A percentile compares a stretch with the other conserved stretches of the same genome.
Conservation (phyloP, 2,113 vertebrate genomes). For the Anguilla japonica region DNA sequence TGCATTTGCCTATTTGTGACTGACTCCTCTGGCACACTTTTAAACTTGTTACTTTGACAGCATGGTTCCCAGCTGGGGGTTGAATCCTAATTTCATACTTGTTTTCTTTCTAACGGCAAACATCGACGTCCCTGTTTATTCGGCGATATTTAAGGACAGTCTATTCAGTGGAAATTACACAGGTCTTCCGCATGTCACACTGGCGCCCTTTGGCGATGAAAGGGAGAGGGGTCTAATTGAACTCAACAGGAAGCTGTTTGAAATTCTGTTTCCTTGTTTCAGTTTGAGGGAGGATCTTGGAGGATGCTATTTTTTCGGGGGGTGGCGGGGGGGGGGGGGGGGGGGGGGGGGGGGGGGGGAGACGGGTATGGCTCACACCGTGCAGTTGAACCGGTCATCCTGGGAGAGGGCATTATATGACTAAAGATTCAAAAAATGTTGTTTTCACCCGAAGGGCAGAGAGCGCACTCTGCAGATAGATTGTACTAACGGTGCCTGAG, state of each 20-base stretch:
- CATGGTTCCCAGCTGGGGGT: background rate
- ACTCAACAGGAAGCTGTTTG: constrained; percentile 9
- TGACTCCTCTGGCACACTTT: background rate
- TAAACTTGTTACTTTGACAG: background rate
- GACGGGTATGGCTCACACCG: constrained; percentile 45
- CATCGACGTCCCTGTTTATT: background rate
- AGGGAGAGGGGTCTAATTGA: constrained; percentile 31
- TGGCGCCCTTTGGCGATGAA: background rate
- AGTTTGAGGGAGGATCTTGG: constrained; percentile 39
- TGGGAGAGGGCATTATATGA: constrained; percentile 14
- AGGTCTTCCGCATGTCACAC: too few relatives aligned
- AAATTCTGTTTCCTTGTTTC: constrained; percentile 46
- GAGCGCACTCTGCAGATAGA: too few relatives aligned
- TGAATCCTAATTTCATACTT: background rate
- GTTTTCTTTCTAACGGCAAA: background rate
- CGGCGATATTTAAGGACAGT: background rate
- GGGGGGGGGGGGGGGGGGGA: background rate
- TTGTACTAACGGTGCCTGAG: too few relatives aligned
- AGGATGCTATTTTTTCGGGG: constrained; percentile 47
- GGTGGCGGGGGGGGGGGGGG: too few relatives aligned
- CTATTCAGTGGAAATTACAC: too few relatives aligned
- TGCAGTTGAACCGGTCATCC: constrained; percentile 46
- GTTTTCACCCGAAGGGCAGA: background rate
- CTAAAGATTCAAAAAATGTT: background rate
- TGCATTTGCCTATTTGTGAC: background rate